Base-by-base conservation (phyloP, 2,888 invertebrate genomes). In the Leucophenga montana region DNA sequence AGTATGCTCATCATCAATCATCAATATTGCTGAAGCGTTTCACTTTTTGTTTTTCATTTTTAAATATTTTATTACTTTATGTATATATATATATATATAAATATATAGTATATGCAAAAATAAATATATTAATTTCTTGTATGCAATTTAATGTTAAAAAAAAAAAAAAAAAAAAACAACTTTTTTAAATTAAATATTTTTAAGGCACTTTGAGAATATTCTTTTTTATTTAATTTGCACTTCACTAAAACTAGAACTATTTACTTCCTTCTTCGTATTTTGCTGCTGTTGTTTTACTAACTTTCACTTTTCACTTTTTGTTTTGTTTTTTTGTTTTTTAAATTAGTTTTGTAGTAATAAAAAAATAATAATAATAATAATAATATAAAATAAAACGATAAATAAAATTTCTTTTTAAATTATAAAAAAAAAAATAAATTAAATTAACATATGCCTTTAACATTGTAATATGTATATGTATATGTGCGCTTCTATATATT, bases 131-230 rank as follows among this genome's bases (percentile, higher is more conserved):
- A 66, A 33, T 68, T 53, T 64, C 67, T 70, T 70, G 44, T 68
- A 69, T 73, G 72, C 68, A n/a, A 74, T 71, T 75, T 73, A 75
- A 67, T 27, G 73, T 76, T 71, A 76, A 76, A 78, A 78, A 78
- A 71, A 65, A 75, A 74, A 76, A 75, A 78, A 75, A 75, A 70
- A 76, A 74, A 67, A 64, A 67, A 73, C 75, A 74, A 71, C 72
- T 27, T 20, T 56, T 66, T 74, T 77, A 71, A 76, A 75, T 80
- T 84, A 81, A n/a, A n/a, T n/a, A 78, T 78, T 71, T 57, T 78
- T 84, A 84, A 84, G 84, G 84, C 84, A 84, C 84, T 84, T 84
- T 84, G 84, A 84, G 84, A 84, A 84, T 84, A 39, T 39, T 39
- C 39, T 39, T 81, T 66, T 73, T 78, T 8, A 33, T 39, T 39